These are phyloP conservation scores for Globodera rostochiensis DNA, from an alignment of 1,140 invertebrate genomes.

Conservation along the genomic window DNA sequence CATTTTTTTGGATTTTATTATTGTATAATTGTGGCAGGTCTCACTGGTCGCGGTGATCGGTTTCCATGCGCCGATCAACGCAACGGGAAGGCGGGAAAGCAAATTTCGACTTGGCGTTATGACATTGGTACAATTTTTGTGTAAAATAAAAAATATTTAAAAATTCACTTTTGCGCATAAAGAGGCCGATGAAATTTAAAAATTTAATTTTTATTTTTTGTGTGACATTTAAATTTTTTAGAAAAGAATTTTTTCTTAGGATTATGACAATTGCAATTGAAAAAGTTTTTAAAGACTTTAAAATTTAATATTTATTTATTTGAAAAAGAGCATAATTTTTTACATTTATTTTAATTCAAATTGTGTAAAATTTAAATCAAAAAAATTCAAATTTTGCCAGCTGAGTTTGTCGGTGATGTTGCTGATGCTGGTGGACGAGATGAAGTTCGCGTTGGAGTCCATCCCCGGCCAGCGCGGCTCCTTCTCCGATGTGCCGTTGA, in stretches of 20 bases:
- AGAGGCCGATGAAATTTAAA: no score
- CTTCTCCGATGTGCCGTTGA: slow-evolving; percentile 60
- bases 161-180: neutral
- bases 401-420: slow-evolving; percentile 62
- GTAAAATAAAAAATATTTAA: neutral
- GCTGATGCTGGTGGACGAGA: slow-evolving; percentile 64
- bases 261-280: no score
- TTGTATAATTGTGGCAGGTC: slow-evolving; percentile 46
- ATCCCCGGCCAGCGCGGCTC: slow-evolving; percentile 64
- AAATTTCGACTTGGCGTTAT: slow-evolving; percentile 61
- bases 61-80: slow-evolving; percentile 65
- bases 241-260: no score
- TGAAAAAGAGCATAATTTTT: no score
- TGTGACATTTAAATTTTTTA: no score
- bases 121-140: slow-evolving; percentile 36
- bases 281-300: no score
- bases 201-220: no score
- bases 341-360: no score
- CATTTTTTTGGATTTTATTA: slow-evolving; percentile 15
- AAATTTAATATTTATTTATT: no score
- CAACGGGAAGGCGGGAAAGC: slow-evolving; percentile 60
- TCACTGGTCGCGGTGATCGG: slow-evolving; percentile 62
- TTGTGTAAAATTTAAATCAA: no score
- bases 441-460: slow-evolving; percentile 64
- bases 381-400: slow-evolving; percentile 31